Conservation (phyloP, 2,797 vertebrate species). For the Linurgus olivaceus region DNA sequence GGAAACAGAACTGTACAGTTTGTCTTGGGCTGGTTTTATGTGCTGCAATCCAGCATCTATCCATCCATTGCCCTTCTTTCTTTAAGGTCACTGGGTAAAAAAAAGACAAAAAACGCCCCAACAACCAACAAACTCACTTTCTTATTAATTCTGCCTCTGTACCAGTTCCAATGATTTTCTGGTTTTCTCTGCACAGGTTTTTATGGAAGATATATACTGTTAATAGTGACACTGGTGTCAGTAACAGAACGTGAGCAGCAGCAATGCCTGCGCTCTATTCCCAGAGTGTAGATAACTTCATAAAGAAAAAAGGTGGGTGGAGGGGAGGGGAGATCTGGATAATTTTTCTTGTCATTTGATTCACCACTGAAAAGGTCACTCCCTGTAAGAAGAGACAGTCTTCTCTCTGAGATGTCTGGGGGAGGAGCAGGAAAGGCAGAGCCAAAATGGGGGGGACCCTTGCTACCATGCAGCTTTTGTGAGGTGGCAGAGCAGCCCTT, state of each 20-base stretch:
- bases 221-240: slow-evolving; percentile 46
- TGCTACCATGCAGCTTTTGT: slow-evolving; percentile 2
- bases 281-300: slow-evolving; percentile 37
- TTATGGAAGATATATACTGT: background rate
- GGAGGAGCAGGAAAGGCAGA: slow-evolving; percentile 13
- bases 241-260: slow-evolving; percentile 31
- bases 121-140: background rate
- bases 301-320: slow-evolving; percentile 56
- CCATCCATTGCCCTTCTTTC: slow-evolving; percentile 45
- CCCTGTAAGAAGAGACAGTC: slow-evolving; percentile 46
- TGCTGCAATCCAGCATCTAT: slow-evolving; percentile 54
- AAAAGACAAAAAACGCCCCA: background rate
- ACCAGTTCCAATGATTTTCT: background rate
- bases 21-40: slow-evolving; percentile 56
- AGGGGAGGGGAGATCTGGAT: slow-evolving; percentile 32
- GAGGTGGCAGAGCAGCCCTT: slow-evolving; percentile 25
- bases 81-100: slow-evolving; percentile 40
- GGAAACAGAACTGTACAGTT: slow-evolving; percentile 66
- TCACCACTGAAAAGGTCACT: slow-evolving; percentile 61
- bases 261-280: background rate
- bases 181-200: background rate
- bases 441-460: background rate
- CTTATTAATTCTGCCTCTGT: background rate
- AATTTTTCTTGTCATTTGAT: slow-evolving; percentile 60
- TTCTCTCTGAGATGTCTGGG: slow-evolving; percentile 2